phyloP scores from a whole-genome alignment of 2,888 invertebrate species.

The Drosophila kambysellisi region DNA sequence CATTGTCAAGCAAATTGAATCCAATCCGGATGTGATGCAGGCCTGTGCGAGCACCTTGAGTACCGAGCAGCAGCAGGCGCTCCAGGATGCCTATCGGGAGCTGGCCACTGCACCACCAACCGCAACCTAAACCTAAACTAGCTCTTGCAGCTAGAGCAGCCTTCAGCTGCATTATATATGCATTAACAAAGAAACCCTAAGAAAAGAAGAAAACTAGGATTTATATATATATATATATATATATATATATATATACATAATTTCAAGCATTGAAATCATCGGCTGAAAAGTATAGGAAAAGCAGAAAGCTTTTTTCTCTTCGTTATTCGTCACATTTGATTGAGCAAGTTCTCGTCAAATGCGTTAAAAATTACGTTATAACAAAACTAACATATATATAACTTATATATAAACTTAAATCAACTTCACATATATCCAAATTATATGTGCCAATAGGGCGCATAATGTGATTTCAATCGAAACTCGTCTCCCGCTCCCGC shows the following conservation, averaged over 20 bases:
- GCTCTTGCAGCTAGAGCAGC: not conserved
- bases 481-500: slow-evolving; percentile 63
- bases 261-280: slow-evolving; percentile 27
- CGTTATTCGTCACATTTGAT: slow-evolving; percentile 34
- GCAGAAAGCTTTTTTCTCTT: slow-evolving; percentile 20
- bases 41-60: slow-evolving; percentile 91
- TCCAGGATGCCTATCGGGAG: slow-evolving; percentile 89
- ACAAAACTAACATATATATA: slow-evolving; percentile 26
- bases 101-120: slow-evolving; percentile 59
- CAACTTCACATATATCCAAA: slow-evolving; percentile 4
- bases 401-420: slow-evolving; percentile 41
- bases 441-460: slow-evolving; percentile 13
- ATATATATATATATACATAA: slow-evolving; percentile 10
- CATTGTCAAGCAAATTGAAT: slow-evolving; percentile 95
- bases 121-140: slow-evolving; percentile 49
- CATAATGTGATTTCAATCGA: slow-evolving; percentile 73
- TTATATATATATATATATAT: slow-evolving; percentile 26
- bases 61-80: slow-evolving; percentile 92
- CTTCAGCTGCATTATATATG: slow-evolving; percentile 16
- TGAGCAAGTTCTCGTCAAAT: slow-evolving; percentile 30
- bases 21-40: slow-evolving; percentile 91
- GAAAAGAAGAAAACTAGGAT: slow-evolving; percentile 27
- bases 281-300: slow-evolving; percentile 37
- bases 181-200: slow-evolving; percentile 18
- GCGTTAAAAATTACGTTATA: slow-evolving; percentile 49